These are phyloP conservation scores for Orientallactaga bullata DNA, from an alignment of 2,113 vertebrate species.

Conservation along the genomic window DNA sequence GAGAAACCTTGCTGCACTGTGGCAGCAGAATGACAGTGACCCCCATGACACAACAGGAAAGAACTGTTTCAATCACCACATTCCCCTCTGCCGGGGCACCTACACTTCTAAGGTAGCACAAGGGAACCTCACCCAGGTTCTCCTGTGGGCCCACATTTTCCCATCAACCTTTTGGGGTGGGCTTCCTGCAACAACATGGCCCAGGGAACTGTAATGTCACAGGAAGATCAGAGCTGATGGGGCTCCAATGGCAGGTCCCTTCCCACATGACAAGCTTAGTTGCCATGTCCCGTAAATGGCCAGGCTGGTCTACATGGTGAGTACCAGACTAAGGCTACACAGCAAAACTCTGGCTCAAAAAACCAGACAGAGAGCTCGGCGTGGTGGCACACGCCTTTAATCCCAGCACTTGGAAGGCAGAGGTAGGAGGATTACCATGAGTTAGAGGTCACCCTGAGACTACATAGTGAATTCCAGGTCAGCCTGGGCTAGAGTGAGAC, in stretches of 20 bases:
- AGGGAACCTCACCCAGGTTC: neutral
- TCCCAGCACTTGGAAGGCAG: no score
- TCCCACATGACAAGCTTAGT: neutral
- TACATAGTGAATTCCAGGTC: no score
- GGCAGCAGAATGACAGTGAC: fast-evolving
- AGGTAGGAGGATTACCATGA: no score
- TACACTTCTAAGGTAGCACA: neutral
- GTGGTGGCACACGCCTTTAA: no score
- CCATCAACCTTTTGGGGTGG: neutral
- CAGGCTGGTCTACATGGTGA: no score
- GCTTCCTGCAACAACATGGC: neutral
- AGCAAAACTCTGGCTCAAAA: no score
- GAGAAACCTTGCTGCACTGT: fast-evolving
- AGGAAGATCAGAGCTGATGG: fast-evolving
- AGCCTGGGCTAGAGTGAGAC: no score
- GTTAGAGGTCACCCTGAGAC: no score
- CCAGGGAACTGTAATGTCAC: neutral
- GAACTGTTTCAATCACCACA: neutral
- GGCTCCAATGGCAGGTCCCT: neutral
- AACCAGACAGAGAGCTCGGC: no score
- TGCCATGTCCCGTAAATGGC: fast-evolving
- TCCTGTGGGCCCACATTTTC: neutral
- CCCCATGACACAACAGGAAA: fast-evolving
- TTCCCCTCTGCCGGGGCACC: neutral
- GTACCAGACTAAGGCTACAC: no score